Conservation (phyloP, 2,888 invertebrate species). For the Carabus problematicus region DNA sequence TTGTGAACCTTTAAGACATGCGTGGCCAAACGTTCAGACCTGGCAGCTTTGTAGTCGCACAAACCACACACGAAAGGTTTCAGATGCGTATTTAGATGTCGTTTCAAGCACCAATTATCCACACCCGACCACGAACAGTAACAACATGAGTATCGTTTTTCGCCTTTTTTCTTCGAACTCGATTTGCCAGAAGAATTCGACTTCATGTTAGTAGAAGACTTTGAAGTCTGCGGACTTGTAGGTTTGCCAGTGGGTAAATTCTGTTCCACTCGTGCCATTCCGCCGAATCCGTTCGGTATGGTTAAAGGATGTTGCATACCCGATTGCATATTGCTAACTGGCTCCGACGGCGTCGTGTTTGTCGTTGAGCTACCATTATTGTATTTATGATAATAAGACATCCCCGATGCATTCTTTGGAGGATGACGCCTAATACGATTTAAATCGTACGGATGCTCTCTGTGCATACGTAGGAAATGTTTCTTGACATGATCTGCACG, state of each 20-base stretch:
- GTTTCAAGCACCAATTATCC: constrained; percentile 92
- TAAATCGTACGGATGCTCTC: constrained; percentile 86
- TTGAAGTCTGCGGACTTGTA: constrained; percentile 27
- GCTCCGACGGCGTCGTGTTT: constrained; percentile 50
- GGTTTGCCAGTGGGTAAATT: constrained; percentile 35
- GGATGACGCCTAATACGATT: constrained; percentile 77
- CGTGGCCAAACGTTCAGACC: constrained; percentile 87
- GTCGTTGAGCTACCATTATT: constrained; percentile 50
- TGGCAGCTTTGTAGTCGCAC: constrained; percentile 93
- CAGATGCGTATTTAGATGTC: constrained; percentile 91
- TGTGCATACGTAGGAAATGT: constrained; percentile 90
- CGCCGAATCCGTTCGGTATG: constrained; percentile 55
- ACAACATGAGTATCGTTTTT: constrained; percentile 72
- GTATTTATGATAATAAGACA: constrained; percentile 60
- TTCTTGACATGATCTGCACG: constrained; percentile 94
- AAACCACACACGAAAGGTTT: constrained; percentile 90
- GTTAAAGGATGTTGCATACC: constrained; percentile 47
- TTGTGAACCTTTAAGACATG: constrained; percentile 92
- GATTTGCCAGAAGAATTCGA: constrained; percentile 51
- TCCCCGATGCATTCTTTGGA: constrained; percentile 66
- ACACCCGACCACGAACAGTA: constrained; percentile 93
- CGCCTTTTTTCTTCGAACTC: constrained; percentile 57
- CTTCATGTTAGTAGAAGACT: constrained; percentile 44
- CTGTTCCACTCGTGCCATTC: constrained; percentile 48
- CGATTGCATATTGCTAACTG: constrained; percentile 46